Conservation (phyloP, 2,888 invertebrate genomes). For the Onchidella celtica region DNA sequence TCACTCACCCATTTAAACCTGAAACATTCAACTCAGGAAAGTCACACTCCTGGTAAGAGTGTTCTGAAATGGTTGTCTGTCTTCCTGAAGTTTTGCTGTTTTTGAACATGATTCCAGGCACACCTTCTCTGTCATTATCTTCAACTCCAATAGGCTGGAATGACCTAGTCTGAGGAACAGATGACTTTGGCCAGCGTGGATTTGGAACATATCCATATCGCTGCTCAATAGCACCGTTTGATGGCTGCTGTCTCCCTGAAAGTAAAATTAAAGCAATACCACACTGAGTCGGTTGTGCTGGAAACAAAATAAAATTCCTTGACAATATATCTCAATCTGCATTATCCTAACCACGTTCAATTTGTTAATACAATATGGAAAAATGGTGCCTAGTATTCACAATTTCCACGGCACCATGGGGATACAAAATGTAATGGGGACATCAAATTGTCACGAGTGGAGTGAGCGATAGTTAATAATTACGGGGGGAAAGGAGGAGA, state of each 20-base stretch:
- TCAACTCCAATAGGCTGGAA: conserved; percentile 41
- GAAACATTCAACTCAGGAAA: conserved; percentile 33
- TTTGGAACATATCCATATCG: conserved; percentile 49
- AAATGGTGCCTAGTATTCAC: too few relatives aligned
- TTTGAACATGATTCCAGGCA: conserved; percentile 44
- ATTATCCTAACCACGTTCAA: too few relatives aligned
- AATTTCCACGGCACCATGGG: too few relatives aligned
- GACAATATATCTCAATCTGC: not conserved
- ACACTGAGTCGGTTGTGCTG: too few relatives aligned
- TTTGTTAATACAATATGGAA: too few relatives aligned
- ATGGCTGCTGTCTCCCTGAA: conserved; percentile 35
- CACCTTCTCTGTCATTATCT: conserved; percentile 10
- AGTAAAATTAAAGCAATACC: too few relatives aligned
- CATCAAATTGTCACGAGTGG: too few relatives aligned
- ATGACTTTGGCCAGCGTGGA: conserved; percentile 42
- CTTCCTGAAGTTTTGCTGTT: not conserved
- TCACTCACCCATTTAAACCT: conserved; percentile 3
- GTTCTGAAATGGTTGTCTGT: not conserved
- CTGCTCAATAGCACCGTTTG: conserved; percentile 38
- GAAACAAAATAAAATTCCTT: not conserved
- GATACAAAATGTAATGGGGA: too few relatives aligned
- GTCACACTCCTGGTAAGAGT: conserved; percentile 37
- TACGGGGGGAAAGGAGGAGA: too few relatives aligned
- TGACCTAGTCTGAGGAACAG: not conserved
- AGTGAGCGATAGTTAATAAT: too few relatives aligned